Percentiles rank a stretch among this genome's conserved stretches.
Evolutionary conservation across 2,888 invertebrate species (phyloP).

Genomic region (Steinernema hermaphroditum): DNA sequence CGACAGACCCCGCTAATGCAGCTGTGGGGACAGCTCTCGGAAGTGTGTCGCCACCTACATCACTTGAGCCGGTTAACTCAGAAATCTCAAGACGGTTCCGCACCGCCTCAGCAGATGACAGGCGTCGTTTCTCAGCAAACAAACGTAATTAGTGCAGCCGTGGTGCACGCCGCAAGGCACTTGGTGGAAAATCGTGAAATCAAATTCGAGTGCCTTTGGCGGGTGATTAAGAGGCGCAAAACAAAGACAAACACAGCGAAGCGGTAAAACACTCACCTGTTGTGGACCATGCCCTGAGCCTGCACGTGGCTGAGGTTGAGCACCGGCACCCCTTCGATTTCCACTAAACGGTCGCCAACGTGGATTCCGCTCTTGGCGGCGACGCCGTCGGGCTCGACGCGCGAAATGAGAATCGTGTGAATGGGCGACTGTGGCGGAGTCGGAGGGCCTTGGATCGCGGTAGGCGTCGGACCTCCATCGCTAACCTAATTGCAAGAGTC

Average conservation of each 20-base stretch:
- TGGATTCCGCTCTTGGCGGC: slow-evolving; percentile 13
- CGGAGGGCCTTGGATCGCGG: neutral
- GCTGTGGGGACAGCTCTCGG: neutral
- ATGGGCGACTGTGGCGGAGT: neutral
- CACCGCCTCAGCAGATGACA: slow-evolving; percentile 11
- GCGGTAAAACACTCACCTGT: neutral
- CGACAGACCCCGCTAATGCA: neutral
- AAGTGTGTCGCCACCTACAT: neutral
- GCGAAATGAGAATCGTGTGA: slow-evolving; percentile 15
- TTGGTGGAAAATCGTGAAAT: slow-evolving; percentile 13
- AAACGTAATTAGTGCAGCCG: slow-evolving; percentile 19
- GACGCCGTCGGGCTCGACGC: neutral
- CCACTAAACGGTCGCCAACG: slow-evolving; percentile 13
- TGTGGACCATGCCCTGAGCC: slow-evolving; percentile 19
- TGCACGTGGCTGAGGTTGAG: slow-evolving; percentile 16
- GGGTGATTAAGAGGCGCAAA: neutral
- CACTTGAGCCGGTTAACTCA: neutral
- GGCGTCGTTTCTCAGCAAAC: slow-evolving; percentile 4
- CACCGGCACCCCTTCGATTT: slow-evolving; percentile 22
- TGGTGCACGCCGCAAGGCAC: neutral
- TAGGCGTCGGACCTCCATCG: neutral
- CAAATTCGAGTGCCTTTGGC: slow-evolving; percentile 23
- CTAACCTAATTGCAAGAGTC: neutral
- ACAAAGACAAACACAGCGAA: slow-evolving; percentile 23
- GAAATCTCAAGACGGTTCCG: slow-evolving; percentile 21